Evolutionary conservation across 1,140 invertebrate genomes (phyloP), one percentile per base, ranked within the genome.

Genomic region (Apis dorsata): DNA sequence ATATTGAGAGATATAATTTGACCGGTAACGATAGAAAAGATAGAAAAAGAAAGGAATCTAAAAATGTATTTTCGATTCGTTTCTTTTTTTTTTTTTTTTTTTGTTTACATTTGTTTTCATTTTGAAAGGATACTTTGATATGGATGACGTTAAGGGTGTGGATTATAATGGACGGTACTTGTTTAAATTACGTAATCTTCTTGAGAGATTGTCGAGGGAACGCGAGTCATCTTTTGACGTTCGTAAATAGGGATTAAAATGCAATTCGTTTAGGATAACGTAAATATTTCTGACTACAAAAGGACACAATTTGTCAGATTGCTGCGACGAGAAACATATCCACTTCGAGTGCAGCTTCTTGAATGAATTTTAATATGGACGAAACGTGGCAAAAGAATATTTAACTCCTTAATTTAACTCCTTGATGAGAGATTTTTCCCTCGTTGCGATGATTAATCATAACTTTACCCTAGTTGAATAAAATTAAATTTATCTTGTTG

Each of bases 131-230:
- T 44, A 44, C 34, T 44, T 44, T 44, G 34, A 44, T 44, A 44
- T 44, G 5, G 34, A 44, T 44, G 34, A 44, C 5, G 34, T 68
- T 68, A 68, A 21, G 11, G 21, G 15, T 8, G 62, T n/a, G 49
- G 24, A 19, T 51, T 51, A 63, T 51, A 62, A 74, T 21, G 44
- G n/a, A 21, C 19, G 10, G 66, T 5, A 24, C 21, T 24, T 72
- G 17, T 90, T 90, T 90, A 90, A 90, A 91, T 91, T 89, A 87
- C 82, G 85, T 90, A 90, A 90, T 89, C 85, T 84, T 86, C 86
- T 90, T 90, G 88, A 87, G 84, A 85, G 83, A 89, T 88, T 85
- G 86, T 86, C 79, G 59, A 72, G 72, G 10, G 9, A 66, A 4
- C 65, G 34, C 34, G 19, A 66, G 3, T 19, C 83, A 79, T 59